These are phyloP conservation scores for Anser brachyrhynchus DNA, from an alignment of 2,113 vertebrate genomes.

Conservation along the genomic window DNA sequence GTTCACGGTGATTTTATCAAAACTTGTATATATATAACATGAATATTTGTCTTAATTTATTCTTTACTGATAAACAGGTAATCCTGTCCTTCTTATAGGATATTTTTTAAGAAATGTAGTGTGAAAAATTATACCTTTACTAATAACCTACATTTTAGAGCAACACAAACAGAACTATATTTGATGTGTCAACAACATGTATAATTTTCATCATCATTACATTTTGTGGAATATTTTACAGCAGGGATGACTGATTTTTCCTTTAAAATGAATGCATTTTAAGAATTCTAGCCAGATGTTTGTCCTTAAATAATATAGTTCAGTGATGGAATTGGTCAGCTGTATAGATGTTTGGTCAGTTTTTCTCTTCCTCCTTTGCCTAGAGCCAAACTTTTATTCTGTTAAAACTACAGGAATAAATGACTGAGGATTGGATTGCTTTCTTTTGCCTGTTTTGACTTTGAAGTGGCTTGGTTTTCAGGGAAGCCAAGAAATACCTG, in stretches of 20 bases:
- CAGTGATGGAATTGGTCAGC: neutral
- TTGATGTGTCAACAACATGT: neutral
- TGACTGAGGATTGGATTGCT: neutral
- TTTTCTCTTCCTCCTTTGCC: neutral
- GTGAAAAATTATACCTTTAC: neutral
- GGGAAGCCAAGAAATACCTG: neutral
- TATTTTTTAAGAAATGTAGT: neutral
- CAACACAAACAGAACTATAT: neutral
- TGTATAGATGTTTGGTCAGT: neutral
- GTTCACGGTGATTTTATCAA: neutral
- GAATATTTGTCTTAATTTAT: neutral
- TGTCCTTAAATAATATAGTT: neutral
- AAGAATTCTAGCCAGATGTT: neutral
- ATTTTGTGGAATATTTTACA: neutral
- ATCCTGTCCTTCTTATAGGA: neutral
- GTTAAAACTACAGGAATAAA: neutral
- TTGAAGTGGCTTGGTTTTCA: neutral
- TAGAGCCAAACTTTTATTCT: neutral
- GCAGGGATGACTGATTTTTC: neutral
- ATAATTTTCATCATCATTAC: neutral
- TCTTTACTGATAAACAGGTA: neutral
- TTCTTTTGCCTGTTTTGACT: neutral
- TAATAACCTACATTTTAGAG: neutral
- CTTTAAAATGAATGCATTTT: neutral
- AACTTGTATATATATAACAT: neutral